These are phyloP conservation scores for Lutraria rhynchaena DNA, from an alignment of 1,140 invertebrate species.

Conservation along the genomic window DNA sequence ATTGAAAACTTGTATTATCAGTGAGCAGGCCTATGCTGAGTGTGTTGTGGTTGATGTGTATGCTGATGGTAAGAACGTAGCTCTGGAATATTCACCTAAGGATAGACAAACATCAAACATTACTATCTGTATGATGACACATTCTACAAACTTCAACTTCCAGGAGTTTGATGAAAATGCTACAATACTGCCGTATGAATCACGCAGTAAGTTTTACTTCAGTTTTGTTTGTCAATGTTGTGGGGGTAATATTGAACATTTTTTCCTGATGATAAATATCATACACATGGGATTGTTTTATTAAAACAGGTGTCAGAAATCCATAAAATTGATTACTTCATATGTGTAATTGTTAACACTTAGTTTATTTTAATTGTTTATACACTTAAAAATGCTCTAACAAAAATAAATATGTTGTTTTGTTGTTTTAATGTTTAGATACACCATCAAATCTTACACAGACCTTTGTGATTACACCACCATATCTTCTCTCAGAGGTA, in stretches of 20 bases:
- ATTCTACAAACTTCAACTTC: slow-evolving; percentile 40
- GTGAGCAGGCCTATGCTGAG: slow-evolving; percentile 60
- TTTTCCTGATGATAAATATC: too few relatives aligned
- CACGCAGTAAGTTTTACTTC: slow-evolving; percentile 50
- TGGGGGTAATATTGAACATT: too few relatives aligned
- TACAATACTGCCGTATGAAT: slow-evolving; percentile 28
- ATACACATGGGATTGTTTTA: too few relatives aligned
- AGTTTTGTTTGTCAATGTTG: too few relatives aligned
- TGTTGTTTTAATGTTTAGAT: slow-evolving; percentile 23
- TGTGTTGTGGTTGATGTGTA: slow-evolving; percentile 63
- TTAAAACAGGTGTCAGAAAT: too few relatives aligned
- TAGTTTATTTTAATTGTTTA: too few relatives aligned
- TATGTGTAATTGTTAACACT: too few relatives aligned
- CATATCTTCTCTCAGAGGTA: slow-evolving; percentile 61
- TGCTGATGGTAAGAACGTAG: slow-evolving; percentile 49
- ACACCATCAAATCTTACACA: slow-evolving; percentile 41
- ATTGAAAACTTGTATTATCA: slow-evolving; percentile 2
- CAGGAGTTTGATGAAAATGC: slow-evolving; percentile 32
- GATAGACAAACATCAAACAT: slow-evolving; percentile 41
- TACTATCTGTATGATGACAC: slow-evolving; percentile 46
- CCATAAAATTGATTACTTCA: too few relatives aligned
- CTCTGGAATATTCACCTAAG: slow-evolving; percentile 59
- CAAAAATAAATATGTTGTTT: background rate
- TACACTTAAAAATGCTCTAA: background rate
- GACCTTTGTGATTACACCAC: slow-evolving; percentile 62